Conservation (phyloP, 2,888 invertebrate genomes). For the Hypomecis punctinalis region DNA sequence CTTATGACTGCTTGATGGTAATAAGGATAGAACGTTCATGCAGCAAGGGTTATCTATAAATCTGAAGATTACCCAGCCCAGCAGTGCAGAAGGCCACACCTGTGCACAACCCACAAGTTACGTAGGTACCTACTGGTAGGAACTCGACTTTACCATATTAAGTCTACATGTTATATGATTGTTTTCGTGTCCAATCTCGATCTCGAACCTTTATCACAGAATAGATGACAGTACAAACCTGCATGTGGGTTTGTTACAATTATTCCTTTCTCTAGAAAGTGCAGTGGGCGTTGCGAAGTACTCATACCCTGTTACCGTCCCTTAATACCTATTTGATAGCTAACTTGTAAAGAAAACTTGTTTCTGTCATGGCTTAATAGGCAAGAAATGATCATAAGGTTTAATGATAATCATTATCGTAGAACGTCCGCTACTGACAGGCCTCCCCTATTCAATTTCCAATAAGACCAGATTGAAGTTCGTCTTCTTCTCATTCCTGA, state of each 20-base stretch:
- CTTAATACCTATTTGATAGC: constrained; percentile 31
- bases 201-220: constrained; percentile 5
- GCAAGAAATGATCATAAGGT: background rate
- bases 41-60: no score
- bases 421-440: background rate
- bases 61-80: no score
- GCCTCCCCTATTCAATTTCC: no score
- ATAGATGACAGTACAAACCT: no score
- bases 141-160: background rate
- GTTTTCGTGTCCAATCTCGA: constrained; percentile 11
- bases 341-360: constrained; percentile 22
- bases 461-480: background rate
- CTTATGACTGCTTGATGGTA: no score
- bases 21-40: no score
- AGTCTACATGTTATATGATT: background rate
- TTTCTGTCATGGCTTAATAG: constrained; percentile 2
- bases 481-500: background rate
- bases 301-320: constrained; percentile 29
- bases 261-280: constrained; percentile 45
- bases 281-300: constrained; percentile 35
- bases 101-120: background rate
- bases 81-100: no score
- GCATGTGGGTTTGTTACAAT: constrained; percentile 31
- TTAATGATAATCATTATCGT: background rate
- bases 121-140: background rate